A percentile compares a stretch with the other conserved stretches of the same genome.
These are phyloP conservation scores for Rhyacophila brunnea DNA, from an alignment of 1,140 invertebrate genomes.

Conservation along the genomic window DNA sequence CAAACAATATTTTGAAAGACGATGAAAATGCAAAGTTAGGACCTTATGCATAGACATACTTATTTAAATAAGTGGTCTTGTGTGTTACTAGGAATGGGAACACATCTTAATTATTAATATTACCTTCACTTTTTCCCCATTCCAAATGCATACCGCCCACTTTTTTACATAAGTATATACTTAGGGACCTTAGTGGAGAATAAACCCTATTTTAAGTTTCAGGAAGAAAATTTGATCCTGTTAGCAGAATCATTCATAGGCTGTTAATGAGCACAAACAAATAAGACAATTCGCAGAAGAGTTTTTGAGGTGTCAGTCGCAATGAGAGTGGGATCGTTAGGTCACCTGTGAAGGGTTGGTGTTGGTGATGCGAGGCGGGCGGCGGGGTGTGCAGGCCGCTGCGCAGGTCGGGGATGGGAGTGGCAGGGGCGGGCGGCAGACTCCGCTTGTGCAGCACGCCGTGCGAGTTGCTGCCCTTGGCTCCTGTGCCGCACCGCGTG, in stretches of 20 bases:
- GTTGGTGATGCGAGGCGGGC: slow-evolving; percentile 48
- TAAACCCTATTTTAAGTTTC: not conserved
- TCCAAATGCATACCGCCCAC: too few species aligned
- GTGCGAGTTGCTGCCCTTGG: slow-evolving; percentile 72
- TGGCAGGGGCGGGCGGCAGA: slow-evolving; percentile 70
- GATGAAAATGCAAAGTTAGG: too few species aligned
- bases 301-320: not conserved
- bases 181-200: too few species aligned
- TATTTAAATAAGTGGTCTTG: too few species aligned
- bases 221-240: not conserved
- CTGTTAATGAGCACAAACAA: too few species aligned
- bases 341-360: slow-evolving; percentile 49
- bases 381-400: slow-evolving; percentile 67
- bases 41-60: too few species aligned
- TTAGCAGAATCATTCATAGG: not conserved
- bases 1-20: too few species aligned
- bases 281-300: not conserved
- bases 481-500: slow-evolving; percentile 36
- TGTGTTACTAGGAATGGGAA: too few species aligned
- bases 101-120: too few species aligned
- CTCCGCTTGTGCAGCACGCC: slow-evolving; percentile 81
- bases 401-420: slow-evolving; percentile 82
- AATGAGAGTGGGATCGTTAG: too few species aligned
- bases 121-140: too few species aligned
- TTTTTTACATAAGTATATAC: too few species aligned